Evolutionary conservation across 2,888 invertebrate genomes (phyloP), one percentile per base, ranked within the genome.

Genomic region (Drosophila quasianomalipes): DNA sequence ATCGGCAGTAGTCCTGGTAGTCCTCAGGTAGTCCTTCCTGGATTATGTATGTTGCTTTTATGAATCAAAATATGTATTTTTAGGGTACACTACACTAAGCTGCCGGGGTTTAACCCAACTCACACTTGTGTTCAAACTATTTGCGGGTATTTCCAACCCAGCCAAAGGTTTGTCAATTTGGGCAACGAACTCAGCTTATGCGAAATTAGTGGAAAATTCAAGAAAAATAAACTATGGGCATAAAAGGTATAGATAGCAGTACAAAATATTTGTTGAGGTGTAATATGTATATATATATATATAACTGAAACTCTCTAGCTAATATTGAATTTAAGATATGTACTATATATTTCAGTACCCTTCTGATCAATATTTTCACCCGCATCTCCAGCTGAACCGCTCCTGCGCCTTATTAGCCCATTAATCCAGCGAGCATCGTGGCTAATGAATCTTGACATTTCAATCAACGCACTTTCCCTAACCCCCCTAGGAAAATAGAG

Each of bases 391-490:
- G 49, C 44, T 65, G 64, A 79, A 60, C 70, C 79, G 82, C 80
- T 79, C 83, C 79, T 79, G 79, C 58, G 16, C 33, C 49, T 41
- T 35, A 62, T 41, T 35, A 64, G 60, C 37, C 57, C 53, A 22
- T 22, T 22, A 70, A 69, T 61, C 31, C 61, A 73, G 62, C 69
- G 66, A 53, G 63, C 53, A 58, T 57, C 64, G 39, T 69, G 61
- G 60, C 91, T 91, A 91, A 89, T 89, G 91, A 89, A 91, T 89
- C 79, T 89, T 87, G 89, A 89, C 85, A 91, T 87, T 85, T 91
- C 87, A 91, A 91, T 91, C 91, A 89, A 77, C 82, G 60, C 51
- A 65, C 70, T 70, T 63, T 70, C 73, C 49, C 26, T 22, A 47
- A 22, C 30, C 30, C n/a, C 12, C n/a, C 51, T 19, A 26, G 37